These are phyloP conservation scores for Drosophila punjabiensis DNA, from an alignment of 1,140 invertebrate species.

Conservation along the genomic window DNA sequence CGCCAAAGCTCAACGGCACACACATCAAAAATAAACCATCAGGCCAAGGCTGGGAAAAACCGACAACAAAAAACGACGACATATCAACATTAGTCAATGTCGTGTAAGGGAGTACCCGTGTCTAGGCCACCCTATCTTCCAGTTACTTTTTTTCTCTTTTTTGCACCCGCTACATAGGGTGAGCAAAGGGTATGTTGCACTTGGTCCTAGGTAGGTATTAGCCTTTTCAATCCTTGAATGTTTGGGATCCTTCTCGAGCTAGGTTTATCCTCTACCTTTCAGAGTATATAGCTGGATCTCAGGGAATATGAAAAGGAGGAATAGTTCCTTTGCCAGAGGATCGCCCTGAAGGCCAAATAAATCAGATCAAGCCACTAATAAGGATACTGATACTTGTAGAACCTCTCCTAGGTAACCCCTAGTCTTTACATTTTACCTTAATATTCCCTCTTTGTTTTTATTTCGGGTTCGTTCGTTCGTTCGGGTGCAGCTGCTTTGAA, in stretches of 20 bases:
- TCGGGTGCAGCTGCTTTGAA: constrained; percentile 58
- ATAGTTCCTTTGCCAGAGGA: too few species aligned
- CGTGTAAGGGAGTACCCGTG: constrained; percentile 72
- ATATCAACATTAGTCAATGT: constrained; percentile 83
- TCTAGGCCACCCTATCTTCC: constrained; percentile 54
- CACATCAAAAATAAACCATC: constrained; percentile 76
- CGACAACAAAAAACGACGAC: constrained; percentile 63
- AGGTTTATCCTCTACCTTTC: background rate
- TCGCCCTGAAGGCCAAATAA: too few species aligned
- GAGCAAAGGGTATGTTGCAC: constrained; percentile 4
- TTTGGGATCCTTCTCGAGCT: background rate
- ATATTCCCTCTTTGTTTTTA: constrained; percentile 12
- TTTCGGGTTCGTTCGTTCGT: constrained; percentile 7
- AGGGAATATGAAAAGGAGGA: too few species aligned
- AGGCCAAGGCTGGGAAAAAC: constrained; percentile 53
- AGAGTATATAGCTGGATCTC: background rate
- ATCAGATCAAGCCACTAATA: background rate
- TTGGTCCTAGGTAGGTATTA: background rate
- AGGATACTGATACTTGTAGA: background rate
- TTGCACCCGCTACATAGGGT: background rate
- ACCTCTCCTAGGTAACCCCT: background rate
- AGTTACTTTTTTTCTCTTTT: background rate
- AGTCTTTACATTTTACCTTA: background rate
- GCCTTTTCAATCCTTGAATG: background rate
- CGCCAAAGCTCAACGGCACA: constrained; percentile 64